Conservation (phyloP, 2,797 vertebrate genomes). For the Otus scops region DNA sequence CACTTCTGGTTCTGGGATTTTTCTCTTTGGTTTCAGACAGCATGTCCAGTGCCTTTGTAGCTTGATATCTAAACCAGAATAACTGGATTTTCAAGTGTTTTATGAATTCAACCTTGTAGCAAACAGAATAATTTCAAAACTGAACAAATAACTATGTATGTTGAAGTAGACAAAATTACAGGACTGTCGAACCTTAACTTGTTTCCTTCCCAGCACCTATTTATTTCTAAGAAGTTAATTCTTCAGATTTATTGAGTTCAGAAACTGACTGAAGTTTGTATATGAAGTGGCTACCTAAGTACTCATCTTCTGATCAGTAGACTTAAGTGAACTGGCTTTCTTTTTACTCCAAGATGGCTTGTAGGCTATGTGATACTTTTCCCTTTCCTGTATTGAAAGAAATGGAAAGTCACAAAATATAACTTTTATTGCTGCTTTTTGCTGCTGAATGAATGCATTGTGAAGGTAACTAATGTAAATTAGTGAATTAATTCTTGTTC, state of each 20-base stretch:
- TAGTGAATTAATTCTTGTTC: neutral
- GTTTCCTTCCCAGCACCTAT: fast-evolving
- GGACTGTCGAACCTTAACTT: neutral
- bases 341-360: neutral
- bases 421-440: neutral
- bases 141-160: neutral
- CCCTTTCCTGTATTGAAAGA: neutral
- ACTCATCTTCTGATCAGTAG: neutral
- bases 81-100: neutral
- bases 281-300: neutral
- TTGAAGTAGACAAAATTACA: neutral
- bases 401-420: neutral
- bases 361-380: neutral
- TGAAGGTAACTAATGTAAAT: neutral
- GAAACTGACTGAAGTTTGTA: neutral
- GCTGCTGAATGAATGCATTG: neutral
- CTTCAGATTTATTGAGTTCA: neutral
- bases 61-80: neutral
- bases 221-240: neutral
- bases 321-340: neutral
- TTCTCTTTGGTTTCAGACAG: neutral
- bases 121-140: neutral
- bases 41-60: neutral
- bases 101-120: neutral
- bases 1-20: neutral